phyloP scores from a whole-genome alignment of 2,113 vertebrate species.

The Pedionomus torquatus region DNA sequence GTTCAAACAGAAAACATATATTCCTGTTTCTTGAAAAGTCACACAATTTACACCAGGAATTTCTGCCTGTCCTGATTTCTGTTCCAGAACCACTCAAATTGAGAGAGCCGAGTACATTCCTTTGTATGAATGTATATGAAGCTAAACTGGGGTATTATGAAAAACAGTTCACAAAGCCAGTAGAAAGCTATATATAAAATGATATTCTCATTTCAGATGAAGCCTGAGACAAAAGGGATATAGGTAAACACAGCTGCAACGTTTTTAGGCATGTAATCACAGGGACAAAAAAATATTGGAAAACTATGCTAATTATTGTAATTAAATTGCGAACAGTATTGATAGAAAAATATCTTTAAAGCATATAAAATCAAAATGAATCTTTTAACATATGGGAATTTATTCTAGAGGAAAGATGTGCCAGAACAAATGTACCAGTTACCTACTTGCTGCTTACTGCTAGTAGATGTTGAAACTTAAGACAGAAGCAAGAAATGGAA shows the following conservation, averaged over 20 bases:
- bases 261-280: constrained; percentile 82
- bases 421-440: background rate
- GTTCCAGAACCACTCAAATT: constrained; percentile 65
- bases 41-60: constrained; percentile 45
- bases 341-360: constrained; percentile 81
- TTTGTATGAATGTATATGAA: constrained; percentile 62
- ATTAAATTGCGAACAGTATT: constrained; percentile 83
- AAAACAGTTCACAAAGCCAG: constrained; percentile 83
- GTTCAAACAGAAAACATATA: constrained; percentile 67
- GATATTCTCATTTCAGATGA: constrained; percentile 80
- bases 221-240: constrained; percentile 78
- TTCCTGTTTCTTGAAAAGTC: constrained; percentile 61
- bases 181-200: constrained; percentile 83
- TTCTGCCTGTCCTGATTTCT: constrained; percentile 64
- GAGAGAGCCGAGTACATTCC: constrained; percentile 53
- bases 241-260: constrained; percentile 87
- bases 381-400: constrained; percentile 26
- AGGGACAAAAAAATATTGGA: constrained; percentile 82
- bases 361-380: constrained; percentile 72
- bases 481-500: background rate
- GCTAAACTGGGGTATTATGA: constrained; percentile 76
- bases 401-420: background rate
- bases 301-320: constrained; percentile 85
- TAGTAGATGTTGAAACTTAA: background rate
- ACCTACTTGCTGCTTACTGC: background rate